Conservation (phyloP, 2,888 invertebrate species). For the Sinelater perroti region DNA sequence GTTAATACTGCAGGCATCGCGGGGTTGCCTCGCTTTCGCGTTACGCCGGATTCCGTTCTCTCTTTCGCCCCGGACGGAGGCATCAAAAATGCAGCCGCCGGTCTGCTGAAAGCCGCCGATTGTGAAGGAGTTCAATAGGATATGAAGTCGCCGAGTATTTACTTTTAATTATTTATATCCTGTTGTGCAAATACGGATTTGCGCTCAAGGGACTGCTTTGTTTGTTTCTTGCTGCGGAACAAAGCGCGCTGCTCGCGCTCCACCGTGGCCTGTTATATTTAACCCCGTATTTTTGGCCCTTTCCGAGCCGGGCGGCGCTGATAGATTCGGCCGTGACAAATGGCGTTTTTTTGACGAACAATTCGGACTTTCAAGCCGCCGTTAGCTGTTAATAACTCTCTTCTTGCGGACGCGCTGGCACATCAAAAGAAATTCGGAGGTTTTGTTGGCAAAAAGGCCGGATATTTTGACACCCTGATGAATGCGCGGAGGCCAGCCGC, state of each 20-base stretch:
- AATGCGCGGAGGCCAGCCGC: neutral
- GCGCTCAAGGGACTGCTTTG: slow-evolving; percentile 23
- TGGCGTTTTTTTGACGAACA: slow-evolving; percentile 11
- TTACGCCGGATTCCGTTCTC: neutral
- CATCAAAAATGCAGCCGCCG: slow-evolving; percentile 3
- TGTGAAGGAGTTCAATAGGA: slow-evolving; percentile 21
- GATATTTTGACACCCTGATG: slow-evolving; percentile 9
- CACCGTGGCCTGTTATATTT: neutral
- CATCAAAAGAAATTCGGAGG: slow-evolving; percentile 16
- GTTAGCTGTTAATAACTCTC: slow-evolving; percentile 1
- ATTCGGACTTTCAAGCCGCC: neutral
- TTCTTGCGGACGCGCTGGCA: neutral
- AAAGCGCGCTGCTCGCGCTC: neutral
- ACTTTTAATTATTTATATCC: slow-evolving; percentile 52
- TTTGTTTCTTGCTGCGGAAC: slow-evolving; percentile 13
- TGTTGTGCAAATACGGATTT: slow-evolving; percentile 39
- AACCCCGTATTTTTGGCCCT: slow-evolving; percentile 4
- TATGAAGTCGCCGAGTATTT: slow-evolving; percentile 42
- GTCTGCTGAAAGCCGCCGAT: slow-evolving; percentile 5
- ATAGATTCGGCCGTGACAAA: slow-evolving; percentile 10
- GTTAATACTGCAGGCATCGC: slow-evolving; percentile 48
- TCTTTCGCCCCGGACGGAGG: neutral
- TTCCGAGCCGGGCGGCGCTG: neutral
- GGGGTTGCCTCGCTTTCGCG: neutral
- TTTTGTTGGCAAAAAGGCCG: slow-evolving; percentile 3